Evolutionary conservation across 2,113 vertebrate species (phyloP).

Genomic region (Eurystomus gularis): DNA sequence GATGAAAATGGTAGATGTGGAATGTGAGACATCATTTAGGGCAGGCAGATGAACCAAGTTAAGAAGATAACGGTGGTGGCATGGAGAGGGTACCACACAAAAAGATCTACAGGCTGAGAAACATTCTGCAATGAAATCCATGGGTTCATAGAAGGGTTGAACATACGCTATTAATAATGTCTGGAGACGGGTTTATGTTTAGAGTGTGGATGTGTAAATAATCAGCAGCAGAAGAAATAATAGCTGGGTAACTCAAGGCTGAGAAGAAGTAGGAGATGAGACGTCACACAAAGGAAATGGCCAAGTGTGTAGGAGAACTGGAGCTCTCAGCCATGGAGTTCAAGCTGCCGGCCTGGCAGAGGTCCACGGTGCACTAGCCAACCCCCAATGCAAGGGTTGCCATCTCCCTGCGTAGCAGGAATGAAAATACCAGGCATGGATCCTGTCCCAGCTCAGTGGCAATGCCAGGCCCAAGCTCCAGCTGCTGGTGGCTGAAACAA

Average conservation of each 20-base stretch:
- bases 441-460: neutral
- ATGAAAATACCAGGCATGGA: neutral
- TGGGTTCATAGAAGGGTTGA: neutral
- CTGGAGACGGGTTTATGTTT: neutral
- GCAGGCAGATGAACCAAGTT: neutral
- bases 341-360: constrained; percentile 30
- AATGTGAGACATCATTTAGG: neutral
- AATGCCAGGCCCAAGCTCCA: neutral
- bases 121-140: neutral
- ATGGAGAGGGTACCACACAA: neutral
- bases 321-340: neutral
- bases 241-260: neutral
- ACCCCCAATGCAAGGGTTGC: neutral
- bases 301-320: neutral
- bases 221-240: neutral
- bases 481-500: neutral
- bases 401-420: neutral
- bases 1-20: neutral
- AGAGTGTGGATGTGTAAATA: neutral
- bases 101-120: neutral
- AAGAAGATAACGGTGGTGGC: neutral
- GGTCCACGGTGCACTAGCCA: neutral
- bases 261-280: neutral
- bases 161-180: neutral
- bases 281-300: neutral